These are phyloP conservation scores for Sciurus vulgaris DNA, from an alignment of 2,797 vertebrate genomes.

Conservation along the genomic window DNA sequence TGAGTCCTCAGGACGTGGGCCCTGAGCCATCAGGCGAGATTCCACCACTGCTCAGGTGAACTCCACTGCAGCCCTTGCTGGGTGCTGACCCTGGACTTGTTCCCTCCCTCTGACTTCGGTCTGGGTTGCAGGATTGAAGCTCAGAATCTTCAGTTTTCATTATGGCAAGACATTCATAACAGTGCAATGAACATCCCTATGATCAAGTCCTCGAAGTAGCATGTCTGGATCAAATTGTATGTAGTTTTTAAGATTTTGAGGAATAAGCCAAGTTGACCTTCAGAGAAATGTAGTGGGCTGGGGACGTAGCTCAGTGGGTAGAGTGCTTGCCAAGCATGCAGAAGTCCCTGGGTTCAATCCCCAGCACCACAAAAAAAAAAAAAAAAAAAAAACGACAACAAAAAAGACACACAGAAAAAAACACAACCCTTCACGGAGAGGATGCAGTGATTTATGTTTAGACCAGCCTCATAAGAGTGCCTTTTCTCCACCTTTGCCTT, in stretches of 20 bases:
- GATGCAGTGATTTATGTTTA: background rate
- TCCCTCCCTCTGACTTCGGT: background rate
- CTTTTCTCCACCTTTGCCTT: background rate
- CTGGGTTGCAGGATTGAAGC: background rate
- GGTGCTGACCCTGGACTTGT: no score
- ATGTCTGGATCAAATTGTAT: background rate
- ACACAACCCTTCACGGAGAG: background rate
- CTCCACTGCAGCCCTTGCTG: no score
- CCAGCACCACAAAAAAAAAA: no score
- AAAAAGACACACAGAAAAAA: no score
- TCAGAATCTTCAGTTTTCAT: background rate
- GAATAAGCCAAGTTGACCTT: background rate
- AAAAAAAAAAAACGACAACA: no score
- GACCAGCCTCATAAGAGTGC: background rate
- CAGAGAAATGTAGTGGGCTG: background rate
- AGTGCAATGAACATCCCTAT: background rate
- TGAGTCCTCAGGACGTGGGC: no score
- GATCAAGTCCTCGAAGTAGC: background rate
- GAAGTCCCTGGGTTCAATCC: no score
- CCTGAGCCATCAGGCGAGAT: no score
- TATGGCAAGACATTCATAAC: background rate
- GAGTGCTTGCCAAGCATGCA: no score
- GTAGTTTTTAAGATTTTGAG: no score
- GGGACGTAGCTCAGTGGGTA: no score
- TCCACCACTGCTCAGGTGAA: no score